Evolutionary conservation across 2,888 invertebrate species (phyloP).

Genomic region (Leptinotarsa juncta): DNA sequence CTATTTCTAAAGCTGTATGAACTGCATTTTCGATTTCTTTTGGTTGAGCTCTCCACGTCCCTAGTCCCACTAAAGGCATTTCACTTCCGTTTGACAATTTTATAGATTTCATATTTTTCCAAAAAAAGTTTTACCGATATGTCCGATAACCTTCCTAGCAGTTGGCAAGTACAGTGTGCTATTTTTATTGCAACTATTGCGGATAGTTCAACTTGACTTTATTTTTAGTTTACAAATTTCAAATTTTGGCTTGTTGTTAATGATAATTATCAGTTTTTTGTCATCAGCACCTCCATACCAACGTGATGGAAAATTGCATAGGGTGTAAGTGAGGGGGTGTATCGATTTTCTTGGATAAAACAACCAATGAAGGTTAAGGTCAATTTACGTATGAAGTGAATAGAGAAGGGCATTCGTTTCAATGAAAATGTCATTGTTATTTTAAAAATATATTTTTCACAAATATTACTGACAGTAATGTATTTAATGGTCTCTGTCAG

Average conservation of each 20-base stretch:
- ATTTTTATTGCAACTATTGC: conserved; percentile 24
- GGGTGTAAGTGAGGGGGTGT: neutral
- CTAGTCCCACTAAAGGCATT: conserved; percentile 79
- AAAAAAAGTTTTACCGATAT: neutral
- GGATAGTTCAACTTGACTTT: conserved; percentile 31
- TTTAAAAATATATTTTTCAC: too few relatives aligned
- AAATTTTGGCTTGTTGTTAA: conserved; percentile 23
- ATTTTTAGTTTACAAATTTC: conserved; percentile 31
- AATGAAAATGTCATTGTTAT: too few relatives aligned
- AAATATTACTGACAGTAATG: too few relatives aligned
- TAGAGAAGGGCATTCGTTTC: neutral
- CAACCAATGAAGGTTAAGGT: conserved; percentile 1
- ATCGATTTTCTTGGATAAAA: neutral
- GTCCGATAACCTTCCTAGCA: conserved; percentile 14
- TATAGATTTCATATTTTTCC: conserved; percentile 64
- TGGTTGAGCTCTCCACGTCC: conserved; percentile 78
- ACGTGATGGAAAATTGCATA: neutral
- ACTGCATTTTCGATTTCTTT: conserved; percentile 75
- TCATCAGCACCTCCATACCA: neutral
- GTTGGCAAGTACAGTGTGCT: conserved; percentile 23
- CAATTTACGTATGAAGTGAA: neutral
- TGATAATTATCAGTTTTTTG: conserved; percentile 16
- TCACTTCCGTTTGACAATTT: conserved; percentile 66
- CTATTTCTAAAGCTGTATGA: conserved; percentile 74
- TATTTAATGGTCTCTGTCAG: too few relatives aligned